Percentiles rank a stretch among this genome's conserved stretches.
Evolutionary conservation across 1,140 invertebrate species (phyloP).

Genomic region (Piezodorus guildinii): DNA sequence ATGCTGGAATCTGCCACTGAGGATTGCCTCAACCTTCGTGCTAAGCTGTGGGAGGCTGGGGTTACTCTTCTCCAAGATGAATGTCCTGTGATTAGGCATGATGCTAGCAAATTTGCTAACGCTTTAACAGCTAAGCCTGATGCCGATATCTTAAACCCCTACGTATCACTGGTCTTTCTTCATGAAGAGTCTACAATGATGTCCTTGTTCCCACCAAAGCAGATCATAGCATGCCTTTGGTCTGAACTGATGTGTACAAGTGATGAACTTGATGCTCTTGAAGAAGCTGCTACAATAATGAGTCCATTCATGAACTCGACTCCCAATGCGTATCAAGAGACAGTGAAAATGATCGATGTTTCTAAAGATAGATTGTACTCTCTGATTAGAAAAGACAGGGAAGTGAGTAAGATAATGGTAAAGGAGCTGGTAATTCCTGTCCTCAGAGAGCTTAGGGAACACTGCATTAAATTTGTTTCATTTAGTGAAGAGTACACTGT

Average conservation of each 20-base stretch:
- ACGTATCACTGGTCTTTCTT: constrained; percentile 10
- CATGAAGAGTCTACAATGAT: constrained; percentile 2
- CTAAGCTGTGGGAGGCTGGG: constrained; percentile 15
- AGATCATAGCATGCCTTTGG: constrained; percentile 13
- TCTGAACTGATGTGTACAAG: constrained; percentile 5
- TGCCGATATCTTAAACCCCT: constrained; percentile 13
- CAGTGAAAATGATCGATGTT: constrained; percentile 13
- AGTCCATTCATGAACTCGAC: constrained; percentile 8
- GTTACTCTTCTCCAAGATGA: constrained; percentile 22
- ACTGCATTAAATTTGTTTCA: constrained; percentile 10
- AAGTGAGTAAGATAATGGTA: background rate
- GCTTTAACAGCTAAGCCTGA: background rate
- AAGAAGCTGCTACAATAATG: constrained; percentile 1
- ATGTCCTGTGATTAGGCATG: constrained; percentile 11
- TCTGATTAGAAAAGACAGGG: constrained; percentile 11
- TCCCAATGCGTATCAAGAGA: constrained; percentile 7
- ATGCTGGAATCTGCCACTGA: background rate
- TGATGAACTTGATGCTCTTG: background rate
- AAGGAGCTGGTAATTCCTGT: background rate
- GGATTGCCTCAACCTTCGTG: constrained; percentile 2
- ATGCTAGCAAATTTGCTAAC: constrained; percentile 22
- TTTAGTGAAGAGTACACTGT: constrained; percentile 6
- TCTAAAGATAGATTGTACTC: background rate
- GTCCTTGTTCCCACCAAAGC: background rate
- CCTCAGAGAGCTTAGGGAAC: background rate